Base-by-base conservation (phyloP, 2,888 invertebrate species). In the Spisula solida region DNA sequence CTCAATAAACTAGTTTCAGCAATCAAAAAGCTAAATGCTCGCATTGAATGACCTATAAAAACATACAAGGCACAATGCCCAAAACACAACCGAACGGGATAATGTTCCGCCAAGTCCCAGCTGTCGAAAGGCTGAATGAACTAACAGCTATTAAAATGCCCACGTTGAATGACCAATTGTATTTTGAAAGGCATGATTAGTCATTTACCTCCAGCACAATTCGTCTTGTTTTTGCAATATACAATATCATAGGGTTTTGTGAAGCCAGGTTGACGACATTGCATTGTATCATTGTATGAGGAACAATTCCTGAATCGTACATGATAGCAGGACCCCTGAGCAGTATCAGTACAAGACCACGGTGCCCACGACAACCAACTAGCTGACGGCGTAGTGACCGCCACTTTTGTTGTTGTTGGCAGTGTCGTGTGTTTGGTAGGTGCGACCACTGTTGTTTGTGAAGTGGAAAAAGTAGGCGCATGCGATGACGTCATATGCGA, bases 331-430 rank as follows among this genome's bases (percentile, higher is more conserved):
- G 75, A 66, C 12, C 25, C 82, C 4, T 47, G 18, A 10, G n/a
- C n/a, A n/a, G n/a, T 25, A 0, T 34, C 10, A 20, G 70, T 56
- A 75, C 88, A 88, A 0, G 14, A 10, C 70, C 81, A 88, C 0
- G 25, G 10, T 18, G 81, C 88, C 88, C 88, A 88, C 34, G 79
- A 25, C 31, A 84, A 81, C 88, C 88, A 88, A 20, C 51, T 34
- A 34, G 81, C 16, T 70, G 82, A 8, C 1, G 60, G 0, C 56
- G 81, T 56, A 5, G 41, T 8, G 66, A 25, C 10, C 20, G 18
- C 20, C 20, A 48, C 12, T n/a, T 47, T 41, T 80, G 41, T 0
- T 14, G 0, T 18, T 51, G 80, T 80, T 12, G 48, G 14, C 5
- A 10, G 1, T 80, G 80, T 41, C n/a, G 80, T 80, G 0, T 25